phyloP scores from a whole-genome alignment of 2,797 vertebrate species.

The Oreochromis mossambicus region DNA sequence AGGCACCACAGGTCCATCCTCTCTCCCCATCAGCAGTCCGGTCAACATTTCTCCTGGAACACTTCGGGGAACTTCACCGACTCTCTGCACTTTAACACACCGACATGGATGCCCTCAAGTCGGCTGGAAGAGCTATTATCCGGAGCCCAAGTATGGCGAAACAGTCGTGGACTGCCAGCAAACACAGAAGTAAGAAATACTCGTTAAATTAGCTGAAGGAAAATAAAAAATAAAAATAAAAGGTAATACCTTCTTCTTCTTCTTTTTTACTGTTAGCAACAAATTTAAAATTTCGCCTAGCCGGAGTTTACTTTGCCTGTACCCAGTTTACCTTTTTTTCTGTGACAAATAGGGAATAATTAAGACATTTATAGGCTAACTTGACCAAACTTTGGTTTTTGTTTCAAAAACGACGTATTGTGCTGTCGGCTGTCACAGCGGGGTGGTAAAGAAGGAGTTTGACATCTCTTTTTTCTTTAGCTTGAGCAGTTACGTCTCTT shows the following conservation, averaged over 20 bases:
- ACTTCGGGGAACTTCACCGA: conserved; percentile 8
- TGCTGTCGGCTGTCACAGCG: neutral
- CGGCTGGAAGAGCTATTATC: conserved; percentile 90
- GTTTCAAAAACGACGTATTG: neutral
- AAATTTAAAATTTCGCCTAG: neutral
- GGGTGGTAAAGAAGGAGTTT: neutral
- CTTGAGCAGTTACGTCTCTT: neutral
- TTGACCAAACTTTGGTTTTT: neutral
- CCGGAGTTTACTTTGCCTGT: neutral
- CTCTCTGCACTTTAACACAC: neutral
- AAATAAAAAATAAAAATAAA: neutral
- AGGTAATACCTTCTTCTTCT: neutral
- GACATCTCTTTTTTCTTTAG: neutral
- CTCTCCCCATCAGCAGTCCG: conserved; percentile 33
- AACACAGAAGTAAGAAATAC: conserved; percentile 84
- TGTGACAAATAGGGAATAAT: neutral
- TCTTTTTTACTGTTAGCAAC: neutral
- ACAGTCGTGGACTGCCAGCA: conserved; percentile 85
- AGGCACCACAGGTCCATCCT: conserved; percentile 48
- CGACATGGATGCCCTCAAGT: conserved; percentile 89
- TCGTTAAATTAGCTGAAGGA: neutral
- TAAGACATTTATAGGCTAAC: neutral
- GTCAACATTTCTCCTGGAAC: conserved; percentile 25
- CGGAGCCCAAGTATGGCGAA: conserved; percentile 90
- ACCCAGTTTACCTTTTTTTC: neutral